Conservation (phyloP, 1,140 invertebrate species). For the Neocloeon triangulifer region DNA sequence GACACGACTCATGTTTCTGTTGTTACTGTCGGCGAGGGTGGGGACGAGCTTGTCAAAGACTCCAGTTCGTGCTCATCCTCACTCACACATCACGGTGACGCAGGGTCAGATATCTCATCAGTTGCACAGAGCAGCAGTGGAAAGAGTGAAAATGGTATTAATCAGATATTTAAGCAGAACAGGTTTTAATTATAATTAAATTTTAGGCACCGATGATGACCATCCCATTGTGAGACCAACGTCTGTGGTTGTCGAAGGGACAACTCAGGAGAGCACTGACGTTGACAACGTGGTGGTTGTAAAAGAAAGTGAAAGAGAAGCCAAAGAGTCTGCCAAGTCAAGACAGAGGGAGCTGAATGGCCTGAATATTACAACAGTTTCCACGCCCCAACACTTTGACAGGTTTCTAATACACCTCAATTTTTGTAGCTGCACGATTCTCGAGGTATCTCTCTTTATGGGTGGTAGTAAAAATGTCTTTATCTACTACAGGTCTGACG, state of each 20-base stretch:
- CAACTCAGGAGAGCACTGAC: slow-evolving; percentile 17
- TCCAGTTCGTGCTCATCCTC: slow-evolving; percentile 19
- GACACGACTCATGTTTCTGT: slow-evolving; percentile 76
- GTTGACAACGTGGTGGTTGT: slow-evolving; percentile 14
- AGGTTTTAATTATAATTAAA: background rate
- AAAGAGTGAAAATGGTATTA: slow-evolving; percentile 14
- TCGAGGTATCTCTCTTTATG: too few relatives aligned
- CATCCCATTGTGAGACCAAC: slow-evolving; percentile 11
- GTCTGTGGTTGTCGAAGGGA: slow-evolving; percentile 18
- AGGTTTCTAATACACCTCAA: too few relatives aligned
- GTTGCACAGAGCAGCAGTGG: slow-evolving; percentile 15
- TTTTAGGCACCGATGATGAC: slow-evolving; percentile 4
- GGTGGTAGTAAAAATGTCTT: too few relatives aligned
- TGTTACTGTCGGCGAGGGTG: slow-evolving; percentile 62
- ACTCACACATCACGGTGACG: slow-evolving; percentile 12
- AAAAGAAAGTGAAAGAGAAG: slow-evolving; percentile 4
- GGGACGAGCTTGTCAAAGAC: slow-evolving; percentile 46
- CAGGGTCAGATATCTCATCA: slow-evolving; percentile 9
- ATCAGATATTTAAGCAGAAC: too few relatives aligned
- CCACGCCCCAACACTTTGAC: too few relatives aligned
- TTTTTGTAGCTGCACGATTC: too few relatives aligned
- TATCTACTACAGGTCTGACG: slow-evolving; percentile 35
- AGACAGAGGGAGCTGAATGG: background rate
- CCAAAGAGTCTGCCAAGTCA: background rate
- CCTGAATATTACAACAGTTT: background rate